phyloP scores from a whole-genome alignment of 2,888 invertebrate genomes.

The Diaphora mendica region DNA sequence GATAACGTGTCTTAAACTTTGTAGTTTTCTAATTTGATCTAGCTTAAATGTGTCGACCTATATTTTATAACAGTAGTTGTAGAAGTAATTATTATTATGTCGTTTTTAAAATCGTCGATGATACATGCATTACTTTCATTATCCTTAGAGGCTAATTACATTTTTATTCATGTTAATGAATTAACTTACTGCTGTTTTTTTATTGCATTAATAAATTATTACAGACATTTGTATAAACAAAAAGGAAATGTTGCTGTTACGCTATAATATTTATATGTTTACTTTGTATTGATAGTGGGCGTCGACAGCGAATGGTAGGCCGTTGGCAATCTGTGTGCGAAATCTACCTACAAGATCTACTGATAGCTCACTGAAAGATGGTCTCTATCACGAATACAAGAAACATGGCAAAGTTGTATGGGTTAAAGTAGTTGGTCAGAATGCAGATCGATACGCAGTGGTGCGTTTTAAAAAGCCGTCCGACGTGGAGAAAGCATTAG shows the following conservation, averaged over 20 bases:
- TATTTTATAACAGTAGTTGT: neutral
- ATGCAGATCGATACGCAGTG: constrained; percentile 96
- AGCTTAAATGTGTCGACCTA: too few species aligned
- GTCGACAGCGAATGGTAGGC: constrained; percentile 90
- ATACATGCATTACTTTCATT: neutral
- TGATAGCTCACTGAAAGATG: constrained; percentile 98
- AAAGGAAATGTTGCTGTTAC: neutral
- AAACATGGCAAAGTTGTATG: constrained; percentile 99
- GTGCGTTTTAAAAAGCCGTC: constrained; percentile 98
- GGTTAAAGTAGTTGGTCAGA: constrained; percentile 97
- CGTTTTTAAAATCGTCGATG: neutral
- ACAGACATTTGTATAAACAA: neutral
- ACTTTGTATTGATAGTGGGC: constrained; percentile 75
- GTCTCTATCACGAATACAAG: constrained; percentile 99
- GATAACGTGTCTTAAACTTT: too few species aligned
- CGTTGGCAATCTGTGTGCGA: constrained; percentile 95
- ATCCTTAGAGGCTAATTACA: neutral
- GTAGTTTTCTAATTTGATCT: too few species aligned
- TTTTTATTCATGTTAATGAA: neutral
- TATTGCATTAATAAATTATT: neutral
- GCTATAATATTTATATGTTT: neutral
- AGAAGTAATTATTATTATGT: neutral
- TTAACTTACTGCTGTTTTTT: neutral
- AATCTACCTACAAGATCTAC: constrained; percentile 95
- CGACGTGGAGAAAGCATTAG: constrained; percentile 98